Percentiles rank a stretch among this genome's conserved stretches.
Conservation (phyloP, 2,113 vertebrate genomes). For the Natator depressus region DNA sequence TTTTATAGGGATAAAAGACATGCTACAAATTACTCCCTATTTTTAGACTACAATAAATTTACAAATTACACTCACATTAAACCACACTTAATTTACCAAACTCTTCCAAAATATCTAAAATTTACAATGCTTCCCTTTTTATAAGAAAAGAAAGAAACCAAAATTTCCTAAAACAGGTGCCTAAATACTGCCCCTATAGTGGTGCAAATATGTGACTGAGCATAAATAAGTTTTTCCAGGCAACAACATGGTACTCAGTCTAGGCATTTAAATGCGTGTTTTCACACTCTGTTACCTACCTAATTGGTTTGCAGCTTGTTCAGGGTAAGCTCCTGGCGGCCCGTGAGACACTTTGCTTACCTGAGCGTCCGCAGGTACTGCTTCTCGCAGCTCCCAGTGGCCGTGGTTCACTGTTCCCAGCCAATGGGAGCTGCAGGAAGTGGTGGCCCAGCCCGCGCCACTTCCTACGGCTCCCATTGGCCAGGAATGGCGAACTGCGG, state of each 20-base stretch:
- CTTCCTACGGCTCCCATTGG: too few relatives aligned
- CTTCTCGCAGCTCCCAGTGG: too few relatives aligned
- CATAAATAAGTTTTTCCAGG: not conserved
- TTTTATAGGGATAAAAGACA: constrained; percentile 51
- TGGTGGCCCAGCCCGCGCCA: too few relatives aligned
- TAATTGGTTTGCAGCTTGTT: too few relatives aligned
- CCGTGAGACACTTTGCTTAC: too few relatives aligned
- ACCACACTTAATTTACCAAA: constrained; percentile 12
- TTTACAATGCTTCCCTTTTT: not conserved
- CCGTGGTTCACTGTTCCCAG: too few relatives aligned
- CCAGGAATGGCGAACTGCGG: too few relatives aligned
- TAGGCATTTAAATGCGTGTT: not conserved
- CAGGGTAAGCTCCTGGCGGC: too few relatives aligned
- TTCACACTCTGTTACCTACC: not conserved
- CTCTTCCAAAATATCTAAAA: constrained; percentile 21
- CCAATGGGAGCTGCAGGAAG: too few relatives aligned
- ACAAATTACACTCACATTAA: constrained; percentile 13
- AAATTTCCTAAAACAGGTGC: not conserved
- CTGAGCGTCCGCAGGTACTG: too few relatives aligned
- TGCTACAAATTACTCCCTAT: constrained; percentile 55
- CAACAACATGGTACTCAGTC: not conserved
- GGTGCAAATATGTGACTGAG: not conserved
- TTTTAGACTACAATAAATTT: constrained; percentile 43
- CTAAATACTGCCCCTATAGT: not conserved
- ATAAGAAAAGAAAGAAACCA: not conserved